Evolutionary conservation across 2,888 invertebrate genomes (phyloP).

Genomic region (Campoplex nolae): DNA sequence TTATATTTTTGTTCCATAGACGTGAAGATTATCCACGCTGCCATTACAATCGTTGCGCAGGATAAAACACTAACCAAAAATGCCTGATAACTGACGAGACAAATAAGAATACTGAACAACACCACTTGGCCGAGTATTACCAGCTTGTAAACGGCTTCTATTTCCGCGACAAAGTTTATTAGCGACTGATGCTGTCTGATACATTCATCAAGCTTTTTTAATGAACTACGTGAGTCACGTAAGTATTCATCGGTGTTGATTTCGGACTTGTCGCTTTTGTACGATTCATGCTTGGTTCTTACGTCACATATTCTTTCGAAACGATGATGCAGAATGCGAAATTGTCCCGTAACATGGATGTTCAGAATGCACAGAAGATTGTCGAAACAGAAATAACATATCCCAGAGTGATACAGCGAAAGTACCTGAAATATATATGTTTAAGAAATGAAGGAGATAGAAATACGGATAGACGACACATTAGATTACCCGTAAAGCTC

Average conservation of each 20-base stretch:
- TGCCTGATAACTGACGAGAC: slow-evolving; percentile 72
- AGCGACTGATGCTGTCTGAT: slow-evolving; percentile 70
- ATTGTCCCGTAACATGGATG: slow-evolving; percentile 72
- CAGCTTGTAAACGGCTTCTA: slow-evolving; percentile 68
- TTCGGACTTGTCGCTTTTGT: background rate
- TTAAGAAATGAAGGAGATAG: background rate
- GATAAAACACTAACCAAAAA: slow-evolving; percentile 68
- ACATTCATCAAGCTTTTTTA: slow-evolving; percentile 53
- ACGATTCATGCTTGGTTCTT: slow-evolving; percentile 3
- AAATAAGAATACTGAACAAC: slow-evolving; percentile 70
- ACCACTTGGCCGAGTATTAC: slow-evolving; percentile 70
- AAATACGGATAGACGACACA: background rate
- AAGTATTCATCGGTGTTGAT: background rate
- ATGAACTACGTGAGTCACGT: background rate
- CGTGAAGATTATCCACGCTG: background rate
- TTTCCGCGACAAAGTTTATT: slow-evolving; percentile 65
- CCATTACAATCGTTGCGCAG: background rate
- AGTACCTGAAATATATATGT: slow-evolving; percentile 33
- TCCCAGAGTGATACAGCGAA: slow-evolving; percentile 68
- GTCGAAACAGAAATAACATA: slow-evolving; percentile 75
- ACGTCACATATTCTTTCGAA: slow-evolving; percentile 58
- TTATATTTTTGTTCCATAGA: background rate
- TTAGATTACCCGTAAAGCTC: background rate
- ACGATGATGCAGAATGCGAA: slow-evolving; percentile 71
- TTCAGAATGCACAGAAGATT: slow-evolving; percentile 72